Percentiles rank a stretch among this genome's conserved stretches.
phyloP scores from a whole-genome alignment of 2,113 vertebrate genomes.

The Rhea pennata region DNA sequence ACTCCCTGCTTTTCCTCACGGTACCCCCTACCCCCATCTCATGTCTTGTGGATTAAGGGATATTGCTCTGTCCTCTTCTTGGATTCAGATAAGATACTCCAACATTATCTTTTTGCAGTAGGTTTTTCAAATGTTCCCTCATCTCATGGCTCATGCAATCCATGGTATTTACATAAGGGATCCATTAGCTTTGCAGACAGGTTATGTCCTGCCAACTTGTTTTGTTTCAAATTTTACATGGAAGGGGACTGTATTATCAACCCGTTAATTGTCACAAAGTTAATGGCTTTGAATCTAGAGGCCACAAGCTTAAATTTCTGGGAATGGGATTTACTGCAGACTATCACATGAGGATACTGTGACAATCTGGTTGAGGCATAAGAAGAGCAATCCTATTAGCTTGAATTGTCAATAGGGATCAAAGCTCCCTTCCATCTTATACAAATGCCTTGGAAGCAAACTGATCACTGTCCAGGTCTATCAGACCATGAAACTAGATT shows the following conservation, averaged over 20 bases:
- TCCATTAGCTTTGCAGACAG: not conserved
- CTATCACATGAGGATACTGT: constrained; percentile 48
- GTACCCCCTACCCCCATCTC: not conserved
- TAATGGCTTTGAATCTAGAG: constrained; percentile 16
- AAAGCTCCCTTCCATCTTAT: not conserved
- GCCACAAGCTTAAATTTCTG: not conserved
- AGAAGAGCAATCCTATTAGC: constrained; percentile 36
- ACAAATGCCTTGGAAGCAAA: constrained; percentile 37
- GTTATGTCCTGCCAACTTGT: not conserved
- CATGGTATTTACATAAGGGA: not conserved
- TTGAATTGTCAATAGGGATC: not conserved
- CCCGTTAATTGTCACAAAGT: not conserved
- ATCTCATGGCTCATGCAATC: not conserved
- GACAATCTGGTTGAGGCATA: constrained; percentile 13
- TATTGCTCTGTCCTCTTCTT: not conserved
- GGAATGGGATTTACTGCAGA: constrained; percentile 11
- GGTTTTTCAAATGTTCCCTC: not conserved
- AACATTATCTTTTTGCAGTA: not conserved
- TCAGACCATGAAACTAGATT: constrained; percentile 62
- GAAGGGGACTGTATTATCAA: not conserved
- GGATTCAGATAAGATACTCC: not conserved
- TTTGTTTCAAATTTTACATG: constrained; percentile 7
- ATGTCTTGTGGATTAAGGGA: not conserved
- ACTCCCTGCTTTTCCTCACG: rapidly evolving
- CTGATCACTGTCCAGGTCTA: constrained; percentile 47